Evolutionary conservation across 2,888 invertebrate genomes (phyloP), one percentile per base, ranked within the genome.

Genomic region (Nomada goodeniana): DNA sequence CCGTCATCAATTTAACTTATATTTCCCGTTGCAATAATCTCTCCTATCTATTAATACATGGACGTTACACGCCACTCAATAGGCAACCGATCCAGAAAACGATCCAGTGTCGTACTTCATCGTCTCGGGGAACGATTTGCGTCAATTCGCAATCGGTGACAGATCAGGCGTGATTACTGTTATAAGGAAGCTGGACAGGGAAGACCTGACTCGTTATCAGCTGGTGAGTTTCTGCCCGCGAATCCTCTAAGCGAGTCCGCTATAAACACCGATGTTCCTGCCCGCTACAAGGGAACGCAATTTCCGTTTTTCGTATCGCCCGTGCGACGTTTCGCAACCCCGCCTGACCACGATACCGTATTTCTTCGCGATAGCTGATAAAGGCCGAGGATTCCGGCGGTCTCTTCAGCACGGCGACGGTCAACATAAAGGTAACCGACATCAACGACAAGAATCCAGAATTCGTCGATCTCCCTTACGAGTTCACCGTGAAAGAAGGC

Each of bases 361-460:
- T 55, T 2, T 20, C 42, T 20, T 7, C 26, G 18, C 53, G 65
- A 71, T 55, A 83, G 97, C 95, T 96, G 91, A 96, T 98, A 69
- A 96, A 96, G 94, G 98, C 98, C 0, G 98, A 98, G 93, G 98
- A 98, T 91, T 96, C 97, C 36, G 98, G 98, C 1, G 97, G 97
- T 61, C 93, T 98, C 53, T 96, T 96, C 0, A 97, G 96, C 89
- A 97, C 97, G 1, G 97, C 97, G 0, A 97, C 97, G 0, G 97
- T 98, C 0, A 98, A 98, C 90, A 97, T 98, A 75, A 97, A 97
- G 91, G 97, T 98, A 1, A 97, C 98, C 0, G 98, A 98, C 90
- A 97, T 98, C 82, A 98, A 98, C 91, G 98, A 98, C 91, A 98
- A 98, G 90, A 98, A 98, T 92, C 98, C 98, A 0, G 97, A 97